These are phyloP conservation scores for Lamellibrachia satsuma DNA, from an alignment of 2,888 invertebrate species.

Conservation along the genomic window DNA sequence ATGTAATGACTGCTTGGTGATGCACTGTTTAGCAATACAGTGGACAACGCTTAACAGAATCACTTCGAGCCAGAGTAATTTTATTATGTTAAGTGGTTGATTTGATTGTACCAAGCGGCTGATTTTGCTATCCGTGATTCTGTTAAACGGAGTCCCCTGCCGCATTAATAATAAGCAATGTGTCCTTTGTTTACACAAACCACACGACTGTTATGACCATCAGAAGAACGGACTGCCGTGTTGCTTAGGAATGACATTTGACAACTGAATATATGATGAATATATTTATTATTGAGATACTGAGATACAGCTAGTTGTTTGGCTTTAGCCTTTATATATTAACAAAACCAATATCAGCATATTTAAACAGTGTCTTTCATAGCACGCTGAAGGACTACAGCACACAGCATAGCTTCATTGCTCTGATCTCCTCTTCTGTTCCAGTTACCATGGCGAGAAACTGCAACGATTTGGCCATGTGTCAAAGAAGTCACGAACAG, in stretches of 20 bases:
- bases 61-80: too few species aligned
- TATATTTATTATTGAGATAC: background rate
- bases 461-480: constrained; percentile 41
- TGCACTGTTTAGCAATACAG: too few species aligned
- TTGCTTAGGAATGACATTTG: background rate
- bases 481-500: constrained; percentile 41
- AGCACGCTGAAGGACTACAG: background rate
- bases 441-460: constrained; percentile 57
- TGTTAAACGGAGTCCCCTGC: too few species aligned
- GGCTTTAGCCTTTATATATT: background rate
- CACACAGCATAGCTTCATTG: background rate
- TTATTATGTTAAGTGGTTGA: too few species aligned
- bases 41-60: too few species aligned
- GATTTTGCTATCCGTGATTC: too few species aligned
- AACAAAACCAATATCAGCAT: background rate
- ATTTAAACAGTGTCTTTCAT: background rate
- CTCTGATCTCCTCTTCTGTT: constrained; percentile 28
- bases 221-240: background rate
- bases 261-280: background rate
- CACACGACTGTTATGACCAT: too few species aligned
- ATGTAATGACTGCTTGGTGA: too few species aligned
- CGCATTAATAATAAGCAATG: too few species aligned
- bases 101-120: too few species aligned
- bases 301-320: background rate
- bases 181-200: too few species aligned